Base-by-base conservation (phyloP, 2,888 invertebrate species). In the Synergus laeviventris region DNA sequence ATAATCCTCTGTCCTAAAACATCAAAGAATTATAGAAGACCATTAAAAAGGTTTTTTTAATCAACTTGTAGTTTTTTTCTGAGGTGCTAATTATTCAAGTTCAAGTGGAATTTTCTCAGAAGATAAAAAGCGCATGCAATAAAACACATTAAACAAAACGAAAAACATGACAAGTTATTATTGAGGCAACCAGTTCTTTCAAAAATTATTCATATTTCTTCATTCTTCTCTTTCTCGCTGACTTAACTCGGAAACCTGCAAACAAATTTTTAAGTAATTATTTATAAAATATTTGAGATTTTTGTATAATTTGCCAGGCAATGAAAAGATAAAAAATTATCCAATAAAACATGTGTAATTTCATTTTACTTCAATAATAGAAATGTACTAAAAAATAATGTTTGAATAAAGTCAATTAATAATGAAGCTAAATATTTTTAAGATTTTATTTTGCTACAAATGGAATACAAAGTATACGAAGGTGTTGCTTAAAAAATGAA, bases 401-500 rank as follows among this genome's bases (percentile, higher is more conserved):
- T 56, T 49, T n/a, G 8, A n/a, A 21, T 38, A 64, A 31, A 31
- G 5, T 31, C 5, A 31, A 39, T 18, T 18, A 39, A 64, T 64
- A 21, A 39, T 64, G 14, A 14, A 38, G 39, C 8, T 38, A 42
- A 38, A 24, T 70, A 70, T 45, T 70, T 45, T 70, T 16, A 16
- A 70, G 31, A 36, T 4, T 70, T 45, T 70, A 70, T 70, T 70
- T 70, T 70, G 24, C 45, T 45, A 42, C 9, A 70, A 56, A 49
- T 70, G n/a, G 31, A 70, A 49, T 70, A 70, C 70, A 70, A 70
- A 70, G 16, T 45, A 24, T 42, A 24, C 24, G 66, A 66, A 31
- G 45, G 24, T 11, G 16, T 49, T 70, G 38, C 18, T 12, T 18
- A 64, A 56, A 14, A 21, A 42, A 66, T 42, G 45, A 24, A 70